phyloP scores from a whole-genome alignment of 2,113 vertebrate species.

The Choloepus hoffmanni region DNA sequence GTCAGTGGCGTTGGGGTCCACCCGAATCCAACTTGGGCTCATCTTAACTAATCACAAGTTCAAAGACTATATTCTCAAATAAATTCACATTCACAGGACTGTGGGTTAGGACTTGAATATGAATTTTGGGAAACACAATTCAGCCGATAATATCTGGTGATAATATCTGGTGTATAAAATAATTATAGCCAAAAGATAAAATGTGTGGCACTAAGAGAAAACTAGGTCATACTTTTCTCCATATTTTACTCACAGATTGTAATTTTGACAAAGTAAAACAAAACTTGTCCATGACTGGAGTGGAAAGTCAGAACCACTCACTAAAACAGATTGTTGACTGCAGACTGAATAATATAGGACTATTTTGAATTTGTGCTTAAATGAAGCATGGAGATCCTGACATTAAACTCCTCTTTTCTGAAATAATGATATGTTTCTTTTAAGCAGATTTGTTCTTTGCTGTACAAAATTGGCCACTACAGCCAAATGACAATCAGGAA shows the following conservation, averaged over 20 bases:
- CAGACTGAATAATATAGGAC: neutral
- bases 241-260: neutral
- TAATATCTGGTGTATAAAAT: neutral
- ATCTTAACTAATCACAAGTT: no score
- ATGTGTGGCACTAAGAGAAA: neutral
- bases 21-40: no score
- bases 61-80: no score
- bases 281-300: neutral
- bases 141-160: neutral
- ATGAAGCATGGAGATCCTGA: neutral
- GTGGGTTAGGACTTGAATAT: no score
- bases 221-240: neutral
- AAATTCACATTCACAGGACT: no score
- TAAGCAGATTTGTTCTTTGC: neutral
- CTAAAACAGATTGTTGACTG: neutral
- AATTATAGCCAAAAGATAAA: neutral
- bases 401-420: neutral
- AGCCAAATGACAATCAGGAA: neutral
- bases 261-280: neutral
- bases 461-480: neutral
- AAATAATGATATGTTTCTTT: neutral
- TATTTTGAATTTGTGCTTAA: constrained; percentile 18
- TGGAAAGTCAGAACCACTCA: neutral
- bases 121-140: no score
- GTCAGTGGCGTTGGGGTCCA: no score